A percentile compares a stretch with the other conserved stretches of the same genome.
These are phyloP conservation scores for Pollenia griseotomentosa DNA, from an alignment of 2,888 invertebrate genomes.

Conservation along the genomic window DNA sequence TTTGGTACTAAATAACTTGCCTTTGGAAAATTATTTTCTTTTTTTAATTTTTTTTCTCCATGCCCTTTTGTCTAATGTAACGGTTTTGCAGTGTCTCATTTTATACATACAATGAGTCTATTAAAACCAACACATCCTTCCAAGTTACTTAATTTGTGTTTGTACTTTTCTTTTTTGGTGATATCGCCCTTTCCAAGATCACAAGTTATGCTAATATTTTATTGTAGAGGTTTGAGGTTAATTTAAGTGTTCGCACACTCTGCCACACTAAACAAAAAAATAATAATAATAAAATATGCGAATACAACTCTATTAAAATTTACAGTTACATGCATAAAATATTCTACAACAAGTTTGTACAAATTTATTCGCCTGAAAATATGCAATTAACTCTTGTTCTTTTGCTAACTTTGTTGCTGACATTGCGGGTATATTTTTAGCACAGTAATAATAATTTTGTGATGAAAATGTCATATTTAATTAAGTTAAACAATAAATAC, in stretches of 20 bases:
- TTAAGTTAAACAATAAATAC: constrained; percentile 67
- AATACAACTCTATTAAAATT: constrained; percentile 17
- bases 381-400: constrained; percentile 70
- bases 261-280: neutral
- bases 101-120: constrained; percentile 36
- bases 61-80: constrained; percentile 56
- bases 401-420: neutral
- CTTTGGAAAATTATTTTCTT: neutral
- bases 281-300: constrained; percentile 43
- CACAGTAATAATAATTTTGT: constrained; percentile 58
- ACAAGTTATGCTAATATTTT: constrained; percentile 64
- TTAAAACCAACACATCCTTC: neutral
- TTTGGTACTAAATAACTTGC: constrained; percentile 23
- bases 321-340: constrained; percentile 18
- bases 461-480: constrained; percentile 71
- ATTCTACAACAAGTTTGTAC: constrained; percentile 37
- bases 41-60: constrained; percentile 18
- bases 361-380: constrained; percentile 74
- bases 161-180: constrained; percentile 4
- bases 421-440: neutral
- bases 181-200: constrained; percentile 41
- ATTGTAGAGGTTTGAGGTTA: constrained; percentile 68
- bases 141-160: neutral
- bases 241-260: constrained; percentile 64
- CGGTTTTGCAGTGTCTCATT: constrained; percentile 50